Conservation (phyloP, 2,797 vertebrate species). For the Xyrichtys novacula region DNA sequence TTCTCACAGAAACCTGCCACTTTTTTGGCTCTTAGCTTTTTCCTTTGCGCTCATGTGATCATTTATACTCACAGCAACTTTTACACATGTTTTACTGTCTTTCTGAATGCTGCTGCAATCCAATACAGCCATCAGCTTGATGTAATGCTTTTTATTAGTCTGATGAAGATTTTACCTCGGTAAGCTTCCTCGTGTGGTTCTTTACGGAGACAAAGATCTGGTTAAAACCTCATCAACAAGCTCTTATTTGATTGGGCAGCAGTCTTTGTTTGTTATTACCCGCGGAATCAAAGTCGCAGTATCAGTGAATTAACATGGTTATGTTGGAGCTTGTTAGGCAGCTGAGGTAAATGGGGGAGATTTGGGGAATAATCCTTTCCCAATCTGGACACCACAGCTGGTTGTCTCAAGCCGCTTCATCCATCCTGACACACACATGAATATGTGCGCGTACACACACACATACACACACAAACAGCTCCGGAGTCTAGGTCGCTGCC, state of each 20-base stretch:
- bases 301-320: constrained; percentile 74
- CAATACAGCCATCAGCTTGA: constrained; percentile 22
- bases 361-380: constrained; percentile 81
- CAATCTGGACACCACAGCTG: constrained; percentile 85
- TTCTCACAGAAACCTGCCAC: constrained; percentile 27
- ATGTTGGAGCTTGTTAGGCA: constrained; percentile 76
- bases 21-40: constrained; percentile 26
- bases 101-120: constrained; percentile 35
- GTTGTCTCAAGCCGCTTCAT: constrained; percentile 70
- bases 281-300: constrained; percentile 54
- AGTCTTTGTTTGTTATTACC: constrained; percentile 46
- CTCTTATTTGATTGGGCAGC: constrained; percentile 41
- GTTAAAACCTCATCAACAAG: constrained; percentile 33
- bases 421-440: constrained; percentile 46
- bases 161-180: constrained; percentile 24
- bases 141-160: constrained; percentile 52
- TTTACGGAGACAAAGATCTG: constrained; percentile 42
- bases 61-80: constrained; percentile 7
- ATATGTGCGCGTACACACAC: constrained; percentile 5
- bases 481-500: constrained; percentile 51
- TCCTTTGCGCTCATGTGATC: constrained; percentile 2
- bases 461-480: constrained; percentile 5
- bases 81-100: constrained; percentile 34
- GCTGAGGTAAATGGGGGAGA: constrained; percentile 79
- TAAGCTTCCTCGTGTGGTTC: constrained; percentile 28